Base-by-base conservation (phyloP, 2,888 invertebrate genomes). In the Drosophila merina region DNA sequence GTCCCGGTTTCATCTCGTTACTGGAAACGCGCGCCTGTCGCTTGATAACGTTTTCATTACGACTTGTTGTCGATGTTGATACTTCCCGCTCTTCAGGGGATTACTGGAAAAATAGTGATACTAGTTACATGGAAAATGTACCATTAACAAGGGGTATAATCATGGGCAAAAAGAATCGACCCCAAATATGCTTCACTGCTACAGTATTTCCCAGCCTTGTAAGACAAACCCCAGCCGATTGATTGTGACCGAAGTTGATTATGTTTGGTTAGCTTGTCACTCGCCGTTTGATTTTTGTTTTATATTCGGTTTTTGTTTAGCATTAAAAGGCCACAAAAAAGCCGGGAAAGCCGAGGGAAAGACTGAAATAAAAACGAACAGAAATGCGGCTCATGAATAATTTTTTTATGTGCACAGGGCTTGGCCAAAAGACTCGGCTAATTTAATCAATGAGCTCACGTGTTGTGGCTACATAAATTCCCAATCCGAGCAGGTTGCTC, bases 361-460 rank as follows among this genome's bases (percentile, higher is more conserved):
- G 44, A 9, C 25, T 4, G 25, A 25, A 2, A 20, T n/a, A 33
- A 72, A 52, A 44, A 51, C 70, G 44, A 62, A 73, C 40, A 57
- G 60, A 69, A 77, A 40, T 76, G 72, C 38, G 26, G 64, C 82
- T 81, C 85, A 82, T 82, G 85, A 82, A 82, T 87, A 82, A 64
- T 76, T 73, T 86, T 86, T 67, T 78, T 84, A 67, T 86, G 72
- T 84, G 72, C 78, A 38, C 51, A 73, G 70, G 51, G 63, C 73
- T 67, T 55, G 87, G 81, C 81, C 72, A 70, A 72, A 79, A 75
- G 69, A 72, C 50, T 12, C 14, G 50, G 52, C 47, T 87, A 83
- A 83, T 87, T 87, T 87, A 83, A 87, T 83, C 88, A 87, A 85
- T 83, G 86, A 68, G 75, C 73, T 83, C 82, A 83, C 88, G 86